phyloP scores from a whole-genome alignment of 1,140 invertebrate species.

The Akabosia matsudoensis region DNA sequence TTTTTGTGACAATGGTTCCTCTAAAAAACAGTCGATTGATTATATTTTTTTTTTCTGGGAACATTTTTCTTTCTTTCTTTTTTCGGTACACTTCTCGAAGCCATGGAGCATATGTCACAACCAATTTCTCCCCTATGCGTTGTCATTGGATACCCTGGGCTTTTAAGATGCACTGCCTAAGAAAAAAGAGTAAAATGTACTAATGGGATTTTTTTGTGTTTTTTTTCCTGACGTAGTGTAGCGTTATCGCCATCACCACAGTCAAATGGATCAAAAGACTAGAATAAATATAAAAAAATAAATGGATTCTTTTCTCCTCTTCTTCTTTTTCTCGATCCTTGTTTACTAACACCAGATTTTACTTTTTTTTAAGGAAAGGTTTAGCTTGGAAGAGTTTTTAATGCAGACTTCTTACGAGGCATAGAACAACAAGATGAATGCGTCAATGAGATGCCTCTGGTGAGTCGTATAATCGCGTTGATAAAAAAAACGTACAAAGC shows the following conservation, averaged over 20 bases:
- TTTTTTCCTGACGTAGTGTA: not conserved
- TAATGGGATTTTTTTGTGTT: not conserved
- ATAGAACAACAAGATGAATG: not conserved
- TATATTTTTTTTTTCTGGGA: too few species aligned
- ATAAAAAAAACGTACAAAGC: not conserved
- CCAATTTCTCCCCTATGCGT: too few species aligned
- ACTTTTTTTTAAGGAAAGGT: not conserved
- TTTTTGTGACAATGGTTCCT: too few species aligned
- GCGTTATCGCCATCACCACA: not conserved
- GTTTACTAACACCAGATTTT: not conserved
- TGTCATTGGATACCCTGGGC: not conserved
- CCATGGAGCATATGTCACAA: too few species aligned
- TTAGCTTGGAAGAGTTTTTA: too few species aligned
- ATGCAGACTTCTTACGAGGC: too few species aligned
- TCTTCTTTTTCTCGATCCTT: not conserved
- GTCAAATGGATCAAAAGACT: not conserved
- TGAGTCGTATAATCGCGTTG: not conserved
- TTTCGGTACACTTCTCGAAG: too few species aligned
- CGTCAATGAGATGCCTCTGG: not conserved
- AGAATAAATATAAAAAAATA: conserved; percentile 1
- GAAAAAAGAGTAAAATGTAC: not conserved
- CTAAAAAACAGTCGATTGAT: too few species aligned
- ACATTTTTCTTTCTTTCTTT: too few species aligned
- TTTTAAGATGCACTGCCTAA: not conserved
- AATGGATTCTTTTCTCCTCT: not conserved